phyloP scores from a whole-genome alignment of 2,113 vertebrate genomes.

The Papio anubis region DNA sequence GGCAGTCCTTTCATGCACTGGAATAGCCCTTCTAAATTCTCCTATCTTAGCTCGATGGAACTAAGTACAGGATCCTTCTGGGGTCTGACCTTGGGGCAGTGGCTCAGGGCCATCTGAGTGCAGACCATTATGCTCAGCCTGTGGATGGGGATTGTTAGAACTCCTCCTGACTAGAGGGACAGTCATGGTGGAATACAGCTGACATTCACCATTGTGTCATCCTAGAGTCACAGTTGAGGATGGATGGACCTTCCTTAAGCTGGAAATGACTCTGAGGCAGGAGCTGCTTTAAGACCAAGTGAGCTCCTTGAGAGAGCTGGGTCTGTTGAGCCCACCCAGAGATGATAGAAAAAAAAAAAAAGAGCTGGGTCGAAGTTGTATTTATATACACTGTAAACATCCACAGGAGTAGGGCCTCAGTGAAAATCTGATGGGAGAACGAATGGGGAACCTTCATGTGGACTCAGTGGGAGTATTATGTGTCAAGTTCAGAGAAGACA shows the following conservation, averaged over 20 bases:
- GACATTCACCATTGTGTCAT: background rate
- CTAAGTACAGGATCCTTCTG: background rate
- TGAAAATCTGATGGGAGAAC: background rate
- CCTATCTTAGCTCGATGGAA: background rate
- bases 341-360: no score
- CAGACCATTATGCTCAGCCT: background rate
- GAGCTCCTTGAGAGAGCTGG: background rate
- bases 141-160: background rate
- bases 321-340: no score
- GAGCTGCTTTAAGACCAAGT: background rate
- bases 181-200: background rate
- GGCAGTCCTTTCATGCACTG: background rate
- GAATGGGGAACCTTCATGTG: background rate
- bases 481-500: background rate
- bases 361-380: no score
- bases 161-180: background rate
- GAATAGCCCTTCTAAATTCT: background rate
- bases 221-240: background rate
- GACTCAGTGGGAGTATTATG: background rate
- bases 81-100: background rate
- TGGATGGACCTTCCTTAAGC: background rate
- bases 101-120: background rate
- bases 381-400: background rate
- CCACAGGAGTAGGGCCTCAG: background rate
- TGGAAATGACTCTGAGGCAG: background rate